phyloP scores from a whole-genome alignment of 2,113 vertebrate genomes.

The Pipra filicauda region DNA sequence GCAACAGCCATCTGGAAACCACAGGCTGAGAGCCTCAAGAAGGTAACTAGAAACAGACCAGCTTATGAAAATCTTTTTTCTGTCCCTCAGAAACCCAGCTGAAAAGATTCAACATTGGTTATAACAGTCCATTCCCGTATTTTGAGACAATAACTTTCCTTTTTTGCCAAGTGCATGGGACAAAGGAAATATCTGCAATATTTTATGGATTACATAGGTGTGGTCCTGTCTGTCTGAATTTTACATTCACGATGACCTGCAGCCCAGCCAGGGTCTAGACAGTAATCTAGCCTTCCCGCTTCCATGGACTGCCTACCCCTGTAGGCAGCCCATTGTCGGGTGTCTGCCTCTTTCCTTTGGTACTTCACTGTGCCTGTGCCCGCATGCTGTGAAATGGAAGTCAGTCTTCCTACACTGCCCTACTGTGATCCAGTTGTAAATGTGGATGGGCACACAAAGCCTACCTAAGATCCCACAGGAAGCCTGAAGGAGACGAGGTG shows the following conservation, averaged over 20 bases:
- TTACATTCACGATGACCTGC: not conserved
- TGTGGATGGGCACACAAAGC: not conserved
- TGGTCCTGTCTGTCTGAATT: not conserved
- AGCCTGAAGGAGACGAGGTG: rapidly evolving
- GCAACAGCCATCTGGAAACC: not conserved
- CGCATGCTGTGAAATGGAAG: not conserved
- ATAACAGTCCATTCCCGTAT: rapidly evolving
- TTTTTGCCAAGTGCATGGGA: not conserved
- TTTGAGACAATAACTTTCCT: not conserved
- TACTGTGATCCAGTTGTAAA: not conserved
- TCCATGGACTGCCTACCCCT: not conserved
- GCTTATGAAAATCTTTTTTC: not conserved
- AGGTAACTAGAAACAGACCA: not conserved
- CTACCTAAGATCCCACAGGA: not conserved
- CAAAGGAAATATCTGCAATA: not conserved
- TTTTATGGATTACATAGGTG: not conserved
- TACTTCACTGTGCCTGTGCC: not conserved
- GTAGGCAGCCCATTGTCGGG: not conserved
- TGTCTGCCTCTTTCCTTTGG: not conserved
- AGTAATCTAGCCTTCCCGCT: not conserved
- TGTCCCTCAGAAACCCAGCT: not conserved
- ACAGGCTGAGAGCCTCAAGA: not conserved
- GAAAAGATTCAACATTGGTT: not conserved
- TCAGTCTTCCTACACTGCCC: not conserved
- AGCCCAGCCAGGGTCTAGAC: not conserved